phyloP scores from a whole-genome alignment of 2,113 vertebrate genomes.

The Naja naja region DNA sequence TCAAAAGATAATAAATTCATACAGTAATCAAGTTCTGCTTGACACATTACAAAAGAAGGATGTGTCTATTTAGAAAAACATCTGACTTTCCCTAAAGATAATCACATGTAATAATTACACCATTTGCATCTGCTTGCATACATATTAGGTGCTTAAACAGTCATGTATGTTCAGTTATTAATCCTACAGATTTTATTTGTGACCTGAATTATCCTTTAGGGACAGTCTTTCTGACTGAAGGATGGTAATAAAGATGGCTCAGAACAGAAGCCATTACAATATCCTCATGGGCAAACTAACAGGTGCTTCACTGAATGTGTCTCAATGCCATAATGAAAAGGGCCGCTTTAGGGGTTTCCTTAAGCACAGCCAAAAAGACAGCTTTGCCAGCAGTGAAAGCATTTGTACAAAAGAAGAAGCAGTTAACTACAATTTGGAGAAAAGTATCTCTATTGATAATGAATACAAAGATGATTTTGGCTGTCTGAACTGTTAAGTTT shows the following conservation, averaged over 20 bases:
- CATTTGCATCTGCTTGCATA: not conserved
- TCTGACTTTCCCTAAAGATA: not conserved
- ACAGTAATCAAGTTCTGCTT: not conserved
- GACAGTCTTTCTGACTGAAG: not conserved
- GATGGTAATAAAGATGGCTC: not conserved
- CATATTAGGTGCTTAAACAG: not conserved
- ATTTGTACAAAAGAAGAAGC: not conserved
- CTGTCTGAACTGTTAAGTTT: no score
- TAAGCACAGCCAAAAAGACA: not conserved
- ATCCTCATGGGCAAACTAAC: not conserved
- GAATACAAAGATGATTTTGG: not conserved
- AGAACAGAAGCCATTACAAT: not conserved
- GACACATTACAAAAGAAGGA: not conserved
- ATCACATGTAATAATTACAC: not conserved
- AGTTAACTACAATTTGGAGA: not conserved
- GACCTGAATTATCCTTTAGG: not conserved
- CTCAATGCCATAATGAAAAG: not conserved
- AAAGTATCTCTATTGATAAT: not conserved
- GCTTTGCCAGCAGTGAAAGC: not conserved
- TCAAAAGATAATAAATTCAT: not conserved
- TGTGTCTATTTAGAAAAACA: not conserved
- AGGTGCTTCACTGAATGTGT: not conserved
- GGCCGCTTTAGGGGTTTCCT: not conserved
- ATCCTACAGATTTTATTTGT: not conserved
- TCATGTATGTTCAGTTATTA: not conserved